Conservation (phyloP, 2,113 vertebrate genomes). For the Climacteris rufus region DNA sequence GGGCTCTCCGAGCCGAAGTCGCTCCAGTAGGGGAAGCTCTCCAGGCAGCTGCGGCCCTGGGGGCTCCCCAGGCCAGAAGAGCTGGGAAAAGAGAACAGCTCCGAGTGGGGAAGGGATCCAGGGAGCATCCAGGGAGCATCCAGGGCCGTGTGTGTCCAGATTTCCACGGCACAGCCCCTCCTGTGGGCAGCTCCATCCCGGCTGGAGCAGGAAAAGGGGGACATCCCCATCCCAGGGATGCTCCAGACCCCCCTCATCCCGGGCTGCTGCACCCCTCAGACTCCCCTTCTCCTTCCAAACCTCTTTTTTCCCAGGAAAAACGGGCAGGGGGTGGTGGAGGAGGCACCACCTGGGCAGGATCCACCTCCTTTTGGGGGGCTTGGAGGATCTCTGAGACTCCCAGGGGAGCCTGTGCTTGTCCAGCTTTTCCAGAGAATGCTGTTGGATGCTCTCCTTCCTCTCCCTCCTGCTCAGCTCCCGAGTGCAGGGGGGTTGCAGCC, state of each 20-base stretch:
- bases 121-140: background rate
- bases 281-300: background rate
- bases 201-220: background rate
- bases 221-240: background rate
- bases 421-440: background rate
- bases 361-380: no score
- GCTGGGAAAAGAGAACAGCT: background rate
- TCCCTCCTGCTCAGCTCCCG: background rate
- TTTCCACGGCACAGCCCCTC: background rate
- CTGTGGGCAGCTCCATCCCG: background rate
- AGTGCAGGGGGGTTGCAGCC: background rate
- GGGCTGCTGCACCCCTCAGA: background rate
- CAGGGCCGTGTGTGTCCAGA: rapidly evolving
- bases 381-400: background rate
- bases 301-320: background rate
- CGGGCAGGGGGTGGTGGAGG: background rate
- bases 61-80: background rate
- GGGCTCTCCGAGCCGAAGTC: background rate
- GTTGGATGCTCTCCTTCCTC: background rate
- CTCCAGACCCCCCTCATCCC: background rate
- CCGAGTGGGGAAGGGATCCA: background rate
- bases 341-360: no score
- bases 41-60: background rate
- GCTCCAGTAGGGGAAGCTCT: background rate
- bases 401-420: background rate